A percentile compares a stretch with the other conserved stretches of the same genome.
These are phyloP conservation scores for Paraplagusia blochii DNA, from an alignment of 2,113 vertebrate species.

Conservation along the genomic window DNA sequence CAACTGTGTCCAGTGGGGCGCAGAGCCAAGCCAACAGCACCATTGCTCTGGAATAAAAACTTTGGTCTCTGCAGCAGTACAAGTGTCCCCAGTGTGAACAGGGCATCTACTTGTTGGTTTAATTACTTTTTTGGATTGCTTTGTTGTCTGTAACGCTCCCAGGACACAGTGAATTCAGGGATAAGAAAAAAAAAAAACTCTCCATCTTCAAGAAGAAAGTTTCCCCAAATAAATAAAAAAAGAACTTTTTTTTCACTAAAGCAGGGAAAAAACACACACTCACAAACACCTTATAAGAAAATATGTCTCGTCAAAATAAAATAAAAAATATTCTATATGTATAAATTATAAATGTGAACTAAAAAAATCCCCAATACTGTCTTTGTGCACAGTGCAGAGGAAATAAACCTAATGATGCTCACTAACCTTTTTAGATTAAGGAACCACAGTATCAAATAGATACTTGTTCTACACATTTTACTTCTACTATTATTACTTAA, in stretches of 20 bases:
- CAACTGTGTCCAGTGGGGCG: slow-evolving; percentile 32
- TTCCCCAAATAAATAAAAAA: slow-evolving; percentile 12
- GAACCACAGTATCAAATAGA: too few species aligned
- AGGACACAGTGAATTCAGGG: slow-evolving; percentile 29
- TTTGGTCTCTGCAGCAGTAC: slow-evolving; percentile 7
- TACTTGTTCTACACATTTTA: too few species aligned
- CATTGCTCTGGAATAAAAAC: slow-evolving; percentile 26
- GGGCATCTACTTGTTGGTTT: slow-evolving; percentile 23
- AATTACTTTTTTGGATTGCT: slow-evolving; percentile 37
- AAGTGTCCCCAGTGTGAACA: not conserved
- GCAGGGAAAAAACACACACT: too few species aligned
- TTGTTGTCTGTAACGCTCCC: slow-evolving; percentile 30
- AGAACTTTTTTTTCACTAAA: not conserved
- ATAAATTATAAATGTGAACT: too few species aligned
- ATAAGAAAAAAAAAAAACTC: slow-evolving; percentile 29
- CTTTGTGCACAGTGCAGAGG: too few species aligned
- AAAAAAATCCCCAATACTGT: too few species aligned
- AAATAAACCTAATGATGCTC: too few species aligned
- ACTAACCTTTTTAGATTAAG: too few species aligned
- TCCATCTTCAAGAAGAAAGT: slow-evolving; percentile 14
- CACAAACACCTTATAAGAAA: too few species aligned
- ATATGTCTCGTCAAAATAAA: too few species aligned
- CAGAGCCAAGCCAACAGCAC: slow-evolving; percentile 25
- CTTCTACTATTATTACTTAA: too few species aligned
- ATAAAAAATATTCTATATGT: too few species aligned